Conservation (phyloP, 2,113 vertebrate genomes). For the Muntiacus reevesi region DNA sequence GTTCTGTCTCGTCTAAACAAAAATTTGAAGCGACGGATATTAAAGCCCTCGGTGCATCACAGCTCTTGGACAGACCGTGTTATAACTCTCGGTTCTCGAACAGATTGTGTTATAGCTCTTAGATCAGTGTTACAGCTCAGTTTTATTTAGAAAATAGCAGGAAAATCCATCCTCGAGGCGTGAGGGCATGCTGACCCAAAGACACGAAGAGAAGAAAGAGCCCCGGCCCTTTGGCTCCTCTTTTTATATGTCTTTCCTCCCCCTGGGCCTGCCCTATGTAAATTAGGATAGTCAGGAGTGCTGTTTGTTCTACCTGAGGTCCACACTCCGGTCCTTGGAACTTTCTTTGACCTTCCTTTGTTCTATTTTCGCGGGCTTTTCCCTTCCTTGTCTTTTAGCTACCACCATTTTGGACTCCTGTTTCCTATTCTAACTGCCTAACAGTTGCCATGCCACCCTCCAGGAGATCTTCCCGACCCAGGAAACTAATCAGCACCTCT, state of each 20-base stretch:
- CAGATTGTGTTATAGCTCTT: background rate
- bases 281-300: background rate
- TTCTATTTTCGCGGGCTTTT: background rate
- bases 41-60: background rate
- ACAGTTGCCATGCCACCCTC: background rate
- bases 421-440: background rate
- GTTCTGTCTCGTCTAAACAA: background rate
- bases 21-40: background rate
- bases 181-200: background rate
- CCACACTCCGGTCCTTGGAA: background rate
- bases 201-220: rapidly evolving
- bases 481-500: background rate
- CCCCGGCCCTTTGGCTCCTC: background rate
- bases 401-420: background rate
- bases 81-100: background rate
- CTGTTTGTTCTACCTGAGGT: background rate
- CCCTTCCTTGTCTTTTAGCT: background rate
- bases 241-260: background rate
- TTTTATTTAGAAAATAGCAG: background rate
- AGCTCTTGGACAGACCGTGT: background rate
- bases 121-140: background rate
- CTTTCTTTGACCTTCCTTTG: background rate
- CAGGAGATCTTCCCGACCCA: background rate
- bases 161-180: background rate
- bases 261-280: background rate